A percentile compares a stretch with the other conserved stretches of the same genome.
phyloP scores from a whole-genome alignment of 2,888 invertebrate genomes.

The Chrysodeixis includens region DNA sequence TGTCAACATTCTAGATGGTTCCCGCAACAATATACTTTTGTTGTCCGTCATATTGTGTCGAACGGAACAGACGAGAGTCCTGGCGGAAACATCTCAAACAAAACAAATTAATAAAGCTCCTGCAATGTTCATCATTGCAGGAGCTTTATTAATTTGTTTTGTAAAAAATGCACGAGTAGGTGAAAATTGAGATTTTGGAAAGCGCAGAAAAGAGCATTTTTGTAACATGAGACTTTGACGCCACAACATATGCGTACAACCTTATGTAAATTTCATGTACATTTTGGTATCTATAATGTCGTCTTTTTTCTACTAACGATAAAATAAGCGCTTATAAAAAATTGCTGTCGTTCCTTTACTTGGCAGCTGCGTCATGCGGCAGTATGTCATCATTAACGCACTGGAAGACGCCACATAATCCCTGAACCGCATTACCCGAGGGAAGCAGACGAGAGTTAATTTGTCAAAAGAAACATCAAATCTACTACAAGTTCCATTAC shows the following conservation, averaged over 20 bases:
- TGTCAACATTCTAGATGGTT: slow-evolving; percentile 1
- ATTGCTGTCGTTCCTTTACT: neutral
- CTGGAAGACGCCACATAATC: slow-evolving; percentile 1
- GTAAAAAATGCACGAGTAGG: neutral
- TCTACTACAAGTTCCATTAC: neutral
- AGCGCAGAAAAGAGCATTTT: neutral
- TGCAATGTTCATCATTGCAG: too few species aligned
- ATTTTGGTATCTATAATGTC: neutral
- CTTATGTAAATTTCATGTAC: too few species aligned
- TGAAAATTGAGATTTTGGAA: neutral
- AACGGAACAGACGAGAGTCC: slow-evolving; percentile 8
- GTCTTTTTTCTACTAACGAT: neutral
- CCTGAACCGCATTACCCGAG: neutral
- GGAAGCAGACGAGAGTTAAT: neutral
- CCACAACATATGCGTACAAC: too few species aligned
- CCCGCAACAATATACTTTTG: slow-evolving; percentile 26
- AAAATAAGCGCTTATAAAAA: neutral
- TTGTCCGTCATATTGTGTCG: slow-evolving; percentile 17
- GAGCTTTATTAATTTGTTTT: slow-evolving; percentile 8
- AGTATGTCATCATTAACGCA: slow-evolving; percentile 5
- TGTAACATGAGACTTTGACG: too few species aligned
- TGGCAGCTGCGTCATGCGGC: slow-evolving; percentile 1
- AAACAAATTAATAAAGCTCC: too few species aligned
- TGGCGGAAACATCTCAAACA: slow-evolving; percentile 15
- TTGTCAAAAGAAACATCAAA: neutral